Conservation (phyloP, 2,113 vertebrate species). For the Sphaerodactylus townsendi region DNA sequence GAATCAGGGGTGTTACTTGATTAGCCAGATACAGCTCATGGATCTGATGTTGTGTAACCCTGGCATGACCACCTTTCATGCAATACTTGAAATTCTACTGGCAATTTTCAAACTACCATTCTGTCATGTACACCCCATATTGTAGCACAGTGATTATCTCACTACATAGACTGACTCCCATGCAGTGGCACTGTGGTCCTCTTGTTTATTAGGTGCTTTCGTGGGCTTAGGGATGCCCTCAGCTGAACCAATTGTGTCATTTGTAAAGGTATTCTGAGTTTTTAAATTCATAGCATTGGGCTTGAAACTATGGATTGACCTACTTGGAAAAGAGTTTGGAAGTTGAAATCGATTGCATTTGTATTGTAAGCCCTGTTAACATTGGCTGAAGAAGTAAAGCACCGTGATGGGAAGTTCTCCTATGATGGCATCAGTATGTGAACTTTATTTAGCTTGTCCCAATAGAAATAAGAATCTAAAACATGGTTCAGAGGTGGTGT, state of each 20-base stretch:
- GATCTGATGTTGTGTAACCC: too few relatives aligned
- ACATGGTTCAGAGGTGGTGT: constrained; percentile 17
- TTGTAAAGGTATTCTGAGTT: not conserved
- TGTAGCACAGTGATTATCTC: not conserved
- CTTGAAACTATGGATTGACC: not conserved
- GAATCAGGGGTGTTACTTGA: not conserved
- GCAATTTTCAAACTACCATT: too few relatives aligned
- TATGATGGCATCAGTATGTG: not conserved
- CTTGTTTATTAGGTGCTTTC: not conserved
- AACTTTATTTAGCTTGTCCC: not conserved
- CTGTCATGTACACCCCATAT: not conserved
- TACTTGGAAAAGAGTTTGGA: not conserved
- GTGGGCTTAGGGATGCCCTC: not conserved
- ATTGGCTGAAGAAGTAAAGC: constrained; percentile 11
- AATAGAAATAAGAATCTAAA: not conserved
- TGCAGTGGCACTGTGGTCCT: not conserved
- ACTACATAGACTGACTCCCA: not conserved
- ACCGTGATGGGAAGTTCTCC: not conserved
- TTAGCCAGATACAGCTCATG: not conserved
- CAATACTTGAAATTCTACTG: too few relatives aligned
- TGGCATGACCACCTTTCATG: too few relatives aligned
- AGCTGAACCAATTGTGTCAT: not conserved
- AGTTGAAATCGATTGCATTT: not conserved
- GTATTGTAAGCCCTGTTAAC: not conserved
- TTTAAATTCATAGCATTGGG: not conserved